These are phyloP conservation scores for Drosophila borealis DNA, from an alignment of 2,888 invertebrate species.

Conservation along the genomic window DNA sequence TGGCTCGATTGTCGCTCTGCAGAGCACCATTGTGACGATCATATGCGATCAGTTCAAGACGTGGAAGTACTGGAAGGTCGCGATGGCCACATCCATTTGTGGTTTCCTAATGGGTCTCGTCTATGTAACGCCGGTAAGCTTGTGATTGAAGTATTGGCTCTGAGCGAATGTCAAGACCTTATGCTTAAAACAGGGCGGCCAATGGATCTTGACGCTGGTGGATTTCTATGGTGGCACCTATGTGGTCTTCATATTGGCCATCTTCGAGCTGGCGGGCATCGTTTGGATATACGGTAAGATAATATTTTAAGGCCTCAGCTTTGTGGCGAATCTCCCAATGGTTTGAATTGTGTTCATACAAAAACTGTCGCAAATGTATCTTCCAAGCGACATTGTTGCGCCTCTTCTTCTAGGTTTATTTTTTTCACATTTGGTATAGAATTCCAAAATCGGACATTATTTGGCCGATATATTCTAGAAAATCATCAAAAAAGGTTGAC, in stretches of 20 bases:
- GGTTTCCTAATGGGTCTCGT: constrained; percentile 89
- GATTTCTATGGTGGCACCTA: constrained; percentile 88
- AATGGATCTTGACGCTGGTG: constrained; percentile 87
- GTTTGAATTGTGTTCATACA: no score
- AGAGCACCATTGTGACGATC: constrained; percentile 89
- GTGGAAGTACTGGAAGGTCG: constrained; percentile 87
- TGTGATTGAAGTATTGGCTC: background rate
- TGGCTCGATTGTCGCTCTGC: constrained; percentile 90
- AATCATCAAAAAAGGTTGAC: no score
- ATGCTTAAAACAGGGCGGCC: constrained; percentile 86
- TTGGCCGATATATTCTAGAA: no score
- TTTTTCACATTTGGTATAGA: no score
- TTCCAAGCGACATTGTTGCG: background rate
- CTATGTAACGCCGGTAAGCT: constrained; percentile 90
- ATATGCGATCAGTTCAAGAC: constrained; percentile 89
- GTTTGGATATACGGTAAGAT: constrained; percentile 87
- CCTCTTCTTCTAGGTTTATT: no score
- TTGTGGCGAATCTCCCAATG: no score
- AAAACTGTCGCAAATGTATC: background rate
- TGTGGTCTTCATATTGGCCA: constrained; percentile 87
- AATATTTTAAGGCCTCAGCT: background rate
- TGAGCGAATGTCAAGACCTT: background rate
- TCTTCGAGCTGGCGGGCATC: constrained; percentile 86
- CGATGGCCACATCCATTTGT: constrained; percentile 86
- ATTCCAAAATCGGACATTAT: no score